phyloP scores from a whole-genome alignment of 1,140 invertebrate genomes.

The Macrotrachela quadricornifera region DNA sequence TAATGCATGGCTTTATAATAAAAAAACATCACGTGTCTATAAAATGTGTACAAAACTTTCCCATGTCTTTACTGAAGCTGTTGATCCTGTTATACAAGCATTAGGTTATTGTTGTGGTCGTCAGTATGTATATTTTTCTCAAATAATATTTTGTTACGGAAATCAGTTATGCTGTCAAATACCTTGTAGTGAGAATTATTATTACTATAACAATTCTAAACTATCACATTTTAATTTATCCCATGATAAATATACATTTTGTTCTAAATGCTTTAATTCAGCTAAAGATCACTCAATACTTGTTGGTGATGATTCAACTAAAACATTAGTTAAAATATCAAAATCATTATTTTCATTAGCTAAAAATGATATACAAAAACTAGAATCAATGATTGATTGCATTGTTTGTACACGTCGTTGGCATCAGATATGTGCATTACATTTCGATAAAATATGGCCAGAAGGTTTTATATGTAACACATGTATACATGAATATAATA shows the following conservation, averaged over 20 bases:
- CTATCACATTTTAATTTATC: neutral
- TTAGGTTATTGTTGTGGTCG: slow-evolving; percentile 94
- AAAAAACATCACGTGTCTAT: slow-evolving; percentile 90
- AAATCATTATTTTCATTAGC: neutral
- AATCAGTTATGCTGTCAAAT: slow-evolving; percentile 87
- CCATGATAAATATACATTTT: slow-evolving; percentile 83
- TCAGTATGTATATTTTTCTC: slow-evolving; percentile 94
- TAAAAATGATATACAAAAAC: slow-evolving; percentile 6
- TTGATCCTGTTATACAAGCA: slow-evolving; percentile 92
- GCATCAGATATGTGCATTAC: slow-evolving; percentile 90
- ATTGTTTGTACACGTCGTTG: slow-evolving; percentile 80
- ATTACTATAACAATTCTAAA: slow-evolving; percentile 86
- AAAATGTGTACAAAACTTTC: slow-evolving; percentile 92
- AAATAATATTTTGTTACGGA: slow-evolving; percentile 94
- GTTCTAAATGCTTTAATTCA: slow-evolving; percentile 98
- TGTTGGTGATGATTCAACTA: slow-evolving; percentile 57
- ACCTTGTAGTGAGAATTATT: slow-evolving; percentile 89
- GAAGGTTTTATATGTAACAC: slow-evolving; percentile 34
- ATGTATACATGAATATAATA: slow-evolving; percentile 1
- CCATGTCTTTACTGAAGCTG: slow-evolving; percentile 89
- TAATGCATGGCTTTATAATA: slow-evolving; percentile 97
- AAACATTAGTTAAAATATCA: slow-evolving; percentile 5
- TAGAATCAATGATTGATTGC: slow-evolving; percentile 39
- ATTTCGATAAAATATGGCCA: slow-evolving; percentile 82
- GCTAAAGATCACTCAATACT: slow-evolving; percentile 91